Percentiles rank a stretch among this genome's conserved stretches.
phyloP scores from a whole-genome alignment of 2,888 invertebrate genomes.

The Volucella bombylans region DNA sequence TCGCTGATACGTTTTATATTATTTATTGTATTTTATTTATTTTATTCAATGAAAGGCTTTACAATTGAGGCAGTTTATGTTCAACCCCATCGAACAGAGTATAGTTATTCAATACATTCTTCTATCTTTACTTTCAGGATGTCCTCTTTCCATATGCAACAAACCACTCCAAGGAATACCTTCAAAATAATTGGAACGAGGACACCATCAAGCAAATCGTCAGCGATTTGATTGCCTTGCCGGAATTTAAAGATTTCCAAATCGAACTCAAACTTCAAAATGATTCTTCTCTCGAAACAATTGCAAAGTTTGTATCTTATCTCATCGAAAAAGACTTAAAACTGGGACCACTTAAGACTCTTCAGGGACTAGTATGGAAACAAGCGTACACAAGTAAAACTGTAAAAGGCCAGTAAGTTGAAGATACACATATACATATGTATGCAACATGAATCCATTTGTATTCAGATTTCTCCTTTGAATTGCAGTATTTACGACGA shows the following conservation, averaged over 20 bases:
- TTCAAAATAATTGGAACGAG: slow-evolving; percentile 88
- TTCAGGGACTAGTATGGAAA: slow-evolving; percentile 96
- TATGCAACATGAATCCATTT: slow-evolving; percentile 47
- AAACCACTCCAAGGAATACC: slow-evolving; percentile 87
- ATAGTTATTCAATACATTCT: too few species aligned
- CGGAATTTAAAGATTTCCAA: slow-evolving; percentile 75
- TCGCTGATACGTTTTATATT: too few species aligned
- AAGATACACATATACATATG: neutral
- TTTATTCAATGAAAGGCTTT: too few species aligned
- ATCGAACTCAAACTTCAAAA: slow-evolving; percentile 81
- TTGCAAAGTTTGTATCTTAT: slow-evolving; percentile 89
- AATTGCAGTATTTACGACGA: slow-evolving; percentile 92
- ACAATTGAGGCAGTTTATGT: too few species aligned
- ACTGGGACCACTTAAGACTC: slow-evolving; percentile 89
- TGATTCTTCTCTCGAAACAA: slow-evolving; percentile 83
- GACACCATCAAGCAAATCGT: slow-evolving; percentile 87
- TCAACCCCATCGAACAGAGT: too few species aligned
- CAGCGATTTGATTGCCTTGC: slow-evolving; percentile 85
- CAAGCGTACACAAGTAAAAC: slow-evolving; percentile 90
- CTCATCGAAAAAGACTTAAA: slow-evolving; percentile 93
- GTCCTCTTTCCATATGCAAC: slow-evolving; percentile 90
- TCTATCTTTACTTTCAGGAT: slow-evolving; percentile 84
- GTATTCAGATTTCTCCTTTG: neutral
- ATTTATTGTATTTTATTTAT: too few species aligned
- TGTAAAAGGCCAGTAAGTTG: slow-evolving; percentile 95